Conservation (phyloP, 2,888 invertebrate species). For the Folsomia candida region DNA sequence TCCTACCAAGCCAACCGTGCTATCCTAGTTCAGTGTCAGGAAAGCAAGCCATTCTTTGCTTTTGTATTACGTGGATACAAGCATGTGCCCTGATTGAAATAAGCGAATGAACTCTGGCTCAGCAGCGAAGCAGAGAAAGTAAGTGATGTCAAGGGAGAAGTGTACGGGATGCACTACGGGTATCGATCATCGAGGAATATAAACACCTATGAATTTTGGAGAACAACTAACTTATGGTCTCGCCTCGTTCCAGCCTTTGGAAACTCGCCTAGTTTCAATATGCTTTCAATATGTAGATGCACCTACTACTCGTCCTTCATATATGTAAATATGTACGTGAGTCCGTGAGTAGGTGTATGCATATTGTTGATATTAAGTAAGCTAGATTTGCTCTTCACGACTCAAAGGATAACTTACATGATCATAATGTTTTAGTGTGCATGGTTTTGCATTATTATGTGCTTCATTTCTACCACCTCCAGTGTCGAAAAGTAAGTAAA, state of each 20-base stretch:
- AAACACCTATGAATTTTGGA: not conserved
- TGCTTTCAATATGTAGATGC: too few species aligned
- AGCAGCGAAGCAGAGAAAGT: not conserved
- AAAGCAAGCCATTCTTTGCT: not conserved
- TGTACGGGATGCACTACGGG: not conserved
- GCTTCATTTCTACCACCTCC: too few species aligned
- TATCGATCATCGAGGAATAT: not conserved
- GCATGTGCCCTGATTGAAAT: not conserved
- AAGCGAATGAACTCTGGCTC: not conserved
- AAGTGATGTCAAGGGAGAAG: constrained; percentile 5
- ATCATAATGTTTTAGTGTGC: not conserved
- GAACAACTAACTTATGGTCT: too few species aligned
- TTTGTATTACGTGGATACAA: not conserved
- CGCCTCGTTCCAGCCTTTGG: too few species aligned
- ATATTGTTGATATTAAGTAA: not conserved
- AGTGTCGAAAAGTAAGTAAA: not conserved
- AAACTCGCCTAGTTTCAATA: too few species aligned
- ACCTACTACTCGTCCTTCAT: too few species aligned
- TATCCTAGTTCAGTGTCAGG: not conserved
- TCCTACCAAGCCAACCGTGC: not conserved
- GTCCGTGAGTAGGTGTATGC: not conserved
- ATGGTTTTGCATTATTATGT: not conserved
- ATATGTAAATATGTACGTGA: too few species aligned
- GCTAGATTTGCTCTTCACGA: not conserved
- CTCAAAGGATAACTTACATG: constrained; percentile 3